phyloP scores from a whole-genome alignment of 2,888 invertebrate genomes.

The Apodemia hepburni region DNA sequence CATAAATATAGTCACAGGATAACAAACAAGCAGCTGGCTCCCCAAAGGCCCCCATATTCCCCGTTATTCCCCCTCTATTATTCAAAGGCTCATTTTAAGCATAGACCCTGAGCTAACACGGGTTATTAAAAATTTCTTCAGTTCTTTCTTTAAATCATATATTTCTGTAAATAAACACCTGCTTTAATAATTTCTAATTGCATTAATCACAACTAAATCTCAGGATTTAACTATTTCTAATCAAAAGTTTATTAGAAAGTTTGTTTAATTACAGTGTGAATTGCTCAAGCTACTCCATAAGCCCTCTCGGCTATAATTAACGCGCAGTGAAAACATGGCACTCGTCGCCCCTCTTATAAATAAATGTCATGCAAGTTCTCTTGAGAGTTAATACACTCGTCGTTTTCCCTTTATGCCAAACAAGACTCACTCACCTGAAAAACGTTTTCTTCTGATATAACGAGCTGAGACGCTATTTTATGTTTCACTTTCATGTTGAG shows the following conservation, averaged over 20 bases:
- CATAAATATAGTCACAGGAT: no score
- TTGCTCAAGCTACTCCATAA: constrained; percentile 18
- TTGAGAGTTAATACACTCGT: constrained; percentile 35
- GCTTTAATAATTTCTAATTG: background rate
- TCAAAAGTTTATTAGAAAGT: constrained; percentile 13
- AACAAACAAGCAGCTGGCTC: no score
- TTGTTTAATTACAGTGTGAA: constrained; percentile 22
- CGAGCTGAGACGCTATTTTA: background rate
- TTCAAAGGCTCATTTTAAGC: no score
- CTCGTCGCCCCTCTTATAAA: constrained; percentile 34
- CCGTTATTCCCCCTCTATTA: no score
- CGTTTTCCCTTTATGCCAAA: constrained; percentile 20
- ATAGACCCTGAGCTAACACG: no score
- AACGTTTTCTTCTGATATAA: constrained; percentile 17
- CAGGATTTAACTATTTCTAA: background rate
- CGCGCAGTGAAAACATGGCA: constrained; percentile 38
- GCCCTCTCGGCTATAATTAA: constrained; percentile 40
- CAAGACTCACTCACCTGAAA: constrained; percentile 15
- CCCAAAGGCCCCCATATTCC: no score
- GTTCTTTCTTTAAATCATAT: no score
- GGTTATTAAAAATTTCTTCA: no score
- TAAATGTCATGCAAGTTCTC: constrained; percentile 36
- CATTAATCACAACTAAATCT: background rate
- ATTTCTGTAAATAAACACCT: no score
- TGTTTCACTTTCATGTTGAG: background rate